phyloP scores from a whole-genome alignment of 2,113 vertebrate genomes.

The Platysteira castanea region DNA sequence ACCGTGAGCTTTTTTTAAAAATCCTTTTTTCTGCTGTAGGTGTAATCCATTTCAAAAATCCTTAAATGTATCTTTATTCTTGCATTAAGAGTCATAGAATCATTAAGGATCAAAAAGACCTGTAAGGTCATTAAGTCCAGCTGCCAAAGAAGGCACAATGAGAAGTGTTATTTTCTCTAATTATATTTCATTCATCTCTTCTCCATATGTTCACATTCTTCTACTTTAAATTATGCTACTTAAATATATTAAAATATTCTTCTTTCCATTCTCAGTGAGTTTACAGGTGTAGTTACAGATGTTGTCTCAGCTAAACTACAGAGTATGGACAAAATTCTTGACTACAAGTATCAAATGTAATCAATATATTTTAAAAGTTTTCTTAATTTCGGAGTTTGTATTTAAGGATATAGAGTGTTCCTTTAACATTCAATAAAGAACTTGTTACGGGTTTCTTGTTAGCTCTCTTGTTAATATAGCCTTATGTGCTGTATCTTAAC shows the following conservation, averaged over 20 bases:
- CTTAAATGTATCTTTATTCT: neutral
- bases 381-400: neutral
- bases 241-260: neutral
- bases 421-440: neutral
- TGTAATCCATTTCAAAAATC: neutral
- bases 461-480: neutral
- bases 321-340: neutral
- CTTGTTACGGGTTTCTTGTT: neutral
- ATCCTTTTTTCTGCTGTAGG: neutral
- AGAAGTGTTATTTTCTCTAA: neutral
- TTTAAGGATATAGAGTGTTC: neutral
- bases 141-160: neutral
- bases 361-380: neutral
- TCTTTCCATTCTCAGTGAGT: neutral
- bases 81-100: neutral
- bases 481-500: neutral
- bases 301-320: neutral
- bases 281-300: neutral
- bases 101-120: neutral
- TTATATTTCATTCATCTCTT: neutral
- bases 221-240: neutral
- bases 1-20: fast-evolving
- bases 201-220: neutral
- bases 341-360: neutral
- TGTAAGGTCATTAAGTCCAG: neutral